phyloP scores from a whole-genome alignment of 1,140 invertebrate species.

The Saccostrea echinata region DNA sequence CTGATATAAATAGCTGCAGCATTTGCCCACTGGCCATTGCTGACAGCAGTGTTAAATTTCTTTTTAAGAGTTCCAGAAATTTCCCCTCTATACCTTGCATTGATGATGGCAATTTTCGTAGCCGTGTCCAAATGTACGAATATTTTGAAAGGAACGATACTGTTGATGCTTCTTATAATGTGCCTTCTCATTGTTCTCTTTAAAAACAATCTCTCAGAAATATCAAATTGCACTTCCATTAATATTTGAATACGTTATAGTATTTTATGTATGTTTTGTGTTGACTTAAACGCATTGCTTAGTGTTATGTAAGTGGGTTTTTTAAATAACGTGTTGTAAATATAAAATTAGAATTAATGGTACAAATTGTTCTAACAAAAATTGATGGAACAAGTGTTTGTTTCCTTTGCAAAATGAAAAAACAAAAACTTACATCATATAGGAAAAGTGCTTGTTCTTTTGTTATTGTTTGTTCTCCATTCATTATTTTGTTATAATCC shows the following conservation, averaged over 20 bases:
- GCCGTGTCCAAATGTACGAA: conserved; percentile 17
- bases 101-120: conserved; percentile 47
- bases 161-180: conserved; percentile 17
- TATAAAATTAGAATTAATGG: too few species aligned
- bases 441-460: conserved; percentile 38
- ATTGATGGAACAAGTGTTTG: too few species aligned
- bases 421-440: conserved; percentile 18
- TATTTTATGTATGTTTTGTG: too few species aligned
- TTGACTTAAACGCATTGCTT: too few species aligned
- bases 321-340: too few species aligned
- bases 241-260: too few species aligned
- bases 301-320: too few species aligned
- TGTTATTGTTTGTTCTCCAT: background rate
- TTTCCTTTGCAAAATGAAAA: too few species aligned
- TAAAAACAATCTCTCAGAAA: too few species aligned
- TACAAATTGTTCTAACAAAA: too few species aligned
- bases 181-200: too few species aligned
- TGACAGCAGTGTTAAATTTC: conserved; percentile 33
- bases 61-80: background rate
- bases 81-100: conserved; percentile 50
- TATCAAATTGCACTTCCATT: too few species aligned
- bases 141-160: background rate
- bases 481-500: background rate
- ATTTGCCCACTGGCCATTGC: conserved; percentile 35
- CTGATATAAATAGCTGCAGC: conserved; percentile 23